Evolutionary conservation across 37 sponge, comb jelly and placozoan species (phyloP).

Genomic region (Theonella swinhoei): DNA sequence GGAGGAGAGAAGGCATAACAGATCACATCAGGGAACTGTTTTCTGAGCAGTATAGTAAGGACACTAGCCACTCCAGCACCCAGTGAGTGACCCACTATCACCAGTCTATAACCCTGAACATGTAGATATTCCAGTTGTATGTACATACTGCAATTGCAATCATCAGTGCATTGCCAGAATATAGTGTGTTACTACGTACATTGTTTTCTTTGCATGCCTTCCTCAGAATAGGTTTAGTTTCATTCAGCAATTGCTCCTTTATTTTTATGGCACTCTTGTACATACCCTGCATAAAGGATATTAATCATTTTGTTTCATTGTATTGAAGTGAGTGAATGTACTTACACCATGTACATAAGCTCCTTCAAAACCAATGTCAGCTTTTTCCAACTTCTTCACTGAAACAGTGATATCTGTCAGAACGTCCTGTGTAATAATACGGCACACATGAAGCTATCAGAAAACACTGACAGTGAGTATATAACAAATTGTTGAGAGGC

Average conservation of each 20-base stretch:
- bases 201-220: neutral
- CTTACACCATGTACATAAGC: constrained; percentile 4
- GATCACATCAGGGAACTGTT: constrained; percentile 19
- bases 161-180: neutral
- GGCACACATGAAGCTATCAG: neutral
- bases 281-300: constrained; percentile 9
- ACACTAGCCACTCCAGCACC: constrained; percentile 63
- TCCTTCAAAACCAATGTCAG: neutral
- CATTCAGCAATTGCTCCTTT: neutral
- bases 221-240: neutral
- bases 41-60: constrained; percentile 42
- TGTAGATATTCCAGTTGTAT: too few relatives aligned
- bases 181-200: neutral
- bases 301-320: too few relatives aligned
- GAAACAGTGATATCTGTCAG: constrained; percentile 34
- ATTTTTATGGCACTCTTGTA: constrained; percentile 11
- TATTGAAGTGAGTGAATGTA: neutral
- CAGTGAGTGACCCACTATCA: constrained; percentile 43
- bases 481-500: too few relatives aligned
- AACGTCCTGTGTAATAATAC: constrained; percentile 14
- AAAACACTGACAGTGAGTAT: neutral
- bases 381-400: neutral
- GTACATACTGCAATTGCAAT: neutral
- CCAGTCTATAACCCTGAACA: constrained; percentile 24
- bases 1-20: constrained; percentile 69